Evolutionary conservation across 2,888 invertebrate genomes (phyloP).

Genomic region (Netelia virgata): DNA sequence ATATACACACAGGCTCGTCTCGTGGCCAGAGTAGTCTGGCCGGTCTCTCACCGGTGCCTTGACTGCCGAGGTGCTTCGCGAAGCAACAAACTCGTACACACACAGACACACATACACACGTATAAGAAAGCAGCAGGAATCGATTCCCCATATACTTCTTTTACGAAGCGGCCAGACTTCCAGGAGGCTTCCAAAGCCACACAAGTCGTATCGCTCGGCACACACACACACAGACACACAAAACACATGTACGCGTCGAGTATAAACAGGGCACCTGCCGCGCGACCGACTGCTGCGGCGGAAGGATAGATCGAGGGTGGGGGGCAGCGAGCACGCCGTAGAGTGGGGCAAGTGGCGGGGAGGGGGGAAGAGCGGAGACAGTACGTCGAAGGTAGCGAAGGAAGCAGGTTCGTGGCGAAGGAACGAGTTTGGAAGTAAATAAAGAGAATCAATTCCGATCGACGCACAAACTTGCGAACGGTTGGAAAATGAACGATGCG

Average conservation of each 20-base stretch:
- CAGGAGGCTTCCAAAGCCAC: neutral
- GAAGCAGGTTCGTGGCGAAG: too few relatives aligned
- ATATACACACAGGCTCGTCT: conserved; percentile 21
- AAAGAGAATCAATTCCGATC: neutral
- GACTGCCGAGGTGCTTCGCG: conserved; percentile 1
- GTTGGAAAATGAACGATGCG: conserved; percentile 44
- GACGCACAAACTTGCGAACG: neutral
- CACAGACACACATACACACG: neutral
- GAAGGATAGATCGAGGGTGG: neutral
- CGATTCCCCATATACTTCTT: conserved; percentile 9
- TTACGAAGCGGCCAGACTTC: neutral
- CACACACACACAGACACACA: neutral
- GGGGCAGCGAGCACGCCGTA: too few relatives aligned
- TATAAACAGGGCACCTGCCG: neutral
- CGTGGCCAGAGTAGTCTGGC: conserved; percentile 60
- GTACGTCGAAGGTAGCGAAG: too few relatives aligned
- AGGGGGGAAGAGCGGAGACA: too few relatives aligned
- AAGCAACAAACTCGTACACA: neutral
- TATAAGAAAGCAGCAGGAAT: conserved; percentile 20
- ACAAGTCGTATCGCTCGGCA: neutral
- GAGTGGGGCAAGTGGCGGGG: too few relatives aligned
- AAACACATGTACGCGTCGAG: neutral
- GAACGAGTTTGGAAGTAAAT: too few relatives aligned
- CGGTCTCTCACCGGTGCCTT: conserved; percentile 39
- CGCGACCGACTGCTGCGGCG: neutral